Percentiles rank a stretch among this genome's conserved stretches.
These are phyloP conservation scores for Polydrusus tereticollis DNA, from an alignment of 2,888 invertebrate species.

Conservation along the genomic window DNA sequence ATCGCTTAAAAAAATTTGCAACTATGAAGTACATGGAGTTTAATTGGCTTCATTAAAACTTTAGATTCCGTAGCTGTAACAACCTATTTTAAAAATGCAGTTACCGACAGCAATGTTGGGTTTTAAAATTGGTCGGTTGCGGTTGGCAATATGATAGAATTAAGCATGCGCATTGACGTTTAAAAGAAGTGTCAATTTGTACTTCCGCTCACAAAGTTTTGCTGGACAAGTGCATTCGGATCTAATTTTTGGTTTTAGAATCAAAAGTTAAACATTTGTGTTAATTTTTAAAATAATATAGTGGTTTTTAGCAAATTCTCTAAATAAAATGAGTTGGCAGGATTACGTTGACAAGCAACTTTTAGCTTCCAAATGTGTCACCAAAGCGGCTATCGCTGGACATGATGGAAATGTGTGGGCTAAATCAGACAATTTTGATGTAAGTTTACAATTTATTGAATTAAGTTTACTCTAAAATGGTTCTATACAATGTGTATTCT, in stretches of 20 bases:
- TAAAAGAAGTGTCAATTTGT: conserved; percentile 33
- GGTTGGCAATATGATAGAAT: conserved; percentile 28
- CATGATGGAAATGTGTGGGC: conserved; percentile 97
- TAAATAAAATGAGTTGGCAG: conserved; percentile 93
- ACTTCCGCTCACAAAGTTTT: conserved; percentile 60
- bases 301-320: conserved; percentile 52
- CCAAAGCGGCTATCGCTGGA: conserved; percentile 94
- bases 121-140: not conserved
- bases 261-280: conserved; percentile 58
- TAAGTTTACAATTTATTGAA: conserved; percentile 72
- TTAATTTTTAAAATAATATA: conserved; percentile 55
- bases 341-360: conserved; percentile 98
- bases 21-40: not conserved
- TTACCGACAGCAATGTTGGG: not conserved
- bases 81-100: not conserved
- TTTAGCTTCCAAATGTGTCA: conserved; percentile 94
- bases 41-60: not conserved
- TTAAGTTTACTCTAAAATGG: not conserved
- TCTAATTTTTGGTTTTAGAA: conserved; percentile 58
- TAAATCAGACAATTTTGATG: conserved; percentile 93
- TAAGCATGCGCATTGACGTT: not conserved
- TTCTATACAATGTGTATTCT: not conserved
- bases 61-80: not conserved
- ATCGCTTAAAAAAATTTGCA: too few species aligned
- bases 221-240: conserved; percentile 57